phyloP scores from a whole-genome alignment of 2,888 invertebrate species.

The Fragum sueziense region DNA sequence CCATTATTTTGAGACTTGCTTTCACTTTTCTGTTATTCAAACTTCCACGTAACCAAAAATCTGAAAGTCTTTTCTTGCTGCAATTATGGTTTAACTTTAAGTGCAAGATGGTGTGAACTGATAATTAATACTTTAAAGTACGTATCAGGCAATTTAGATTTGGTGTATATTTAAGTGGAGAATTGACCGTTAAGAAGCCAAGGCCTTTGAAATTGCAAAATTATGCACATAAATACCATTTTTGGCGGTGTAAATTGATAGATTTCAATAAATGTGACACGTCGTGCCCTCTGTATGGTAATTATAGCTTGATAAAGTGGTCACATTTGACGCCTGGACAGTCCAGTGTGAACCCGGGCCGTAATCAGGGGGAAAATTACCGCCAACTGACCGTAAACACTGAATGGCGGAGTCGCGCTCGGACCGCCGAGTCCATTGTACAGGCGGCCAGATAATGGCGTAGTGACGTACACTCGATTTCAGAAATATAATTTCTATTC shows the following conservation, averaged over 20 bases:
- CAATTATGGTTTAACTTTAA: too few species aligned
- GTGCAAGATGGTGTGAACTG: neutral
- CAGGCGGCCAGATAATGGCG: conserved; percentile 55
- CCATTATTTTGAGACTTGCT: too few species aligned
- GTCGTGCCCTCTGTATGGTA: conserved; percentile 50
- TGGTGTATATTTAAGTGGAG: neutral
- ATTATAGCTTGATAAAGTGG: conserved; percentile 61
- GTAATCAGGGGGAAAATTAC: conserved; percentile 60
- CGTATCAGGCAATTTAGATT: neutral
- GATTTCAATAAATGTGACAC: conserved; percentile 61
- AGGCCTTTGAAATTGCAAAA: conserved; percentile 40
- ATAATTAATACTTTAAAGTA: neutral
- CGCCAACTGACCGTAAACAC: conserved; percentile 60
- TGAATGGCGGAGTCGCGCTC: conserved; percentile 49
- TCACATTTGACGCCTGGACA: conserved; percentile 57
- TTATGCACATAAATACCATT: conserved; percentile 56
- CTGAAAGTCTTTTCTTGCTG: too few species aligned
- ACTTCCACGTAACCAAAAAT: too few species aligned
- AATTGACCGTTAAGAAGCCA: conserved; percentile 11
- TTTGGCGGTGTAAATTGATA: conserved; percentile 56
- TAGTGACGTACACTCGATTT: conserved; percentile 50
- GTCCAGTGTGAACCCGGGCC: conserved; percentile 50
- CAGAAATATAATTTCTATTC: conserved; percentile 50
- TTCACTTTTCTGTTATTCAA: too few species aligned
- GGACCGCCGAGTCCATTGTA: conserved; percentile 50